phyloP scores from a whole-genome alignment of 2,888 invertebrate species.

The Ophioninae sp. region DNA sequence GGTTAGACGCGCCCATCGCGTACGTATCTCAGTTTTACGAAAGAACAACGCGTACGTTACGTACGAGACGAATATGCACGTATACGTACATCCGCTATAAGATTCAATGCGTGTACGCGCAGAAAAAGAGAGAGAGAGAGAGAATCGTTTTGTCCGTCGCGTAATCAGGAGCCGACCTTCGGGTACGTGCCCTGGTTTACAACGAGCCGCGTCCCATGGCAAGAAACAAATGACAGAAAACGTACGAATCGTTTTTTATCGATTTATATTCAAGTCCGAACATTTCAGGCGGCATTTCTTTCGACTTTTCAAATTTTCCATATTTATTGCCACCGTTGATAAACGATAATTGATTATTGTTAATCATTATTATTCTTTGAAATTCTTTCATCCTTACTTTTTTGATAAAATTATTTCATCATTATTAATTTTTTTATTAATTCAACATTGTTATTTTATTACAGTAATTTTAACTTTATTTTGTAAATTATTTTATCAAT shows the following conservation, averaged over 20 bases:
- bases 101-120: constrained; percentile 25
- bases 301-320: not conserved
- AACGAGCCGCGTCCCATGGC: constrained; percentile 41
- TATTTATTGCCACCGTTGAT: not conserved
- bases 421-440: too few species aligned
- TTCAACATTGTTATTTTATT: too few species aligned
- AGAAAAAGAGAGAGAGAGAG: constrained; percentile 14
- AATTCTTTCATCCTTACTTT: too few species aligned
- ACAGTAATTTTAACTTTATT: too few species aligned
- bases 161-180: constrained; percentile 68
- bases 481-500: too few species aligned
- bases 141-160: constrained; percentile 42
- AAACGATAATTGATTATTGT: too few species aligned
- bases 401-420: too few species aligned
- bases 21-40: constrained; percentile 63
- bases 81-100: constrained; percentile 35
- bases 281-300: not conserved
- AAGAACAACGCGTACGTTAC: constrained; percentile 62
- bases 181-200: constrained; percentile 64
- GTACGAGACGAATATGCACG: constrained; percentile 2
- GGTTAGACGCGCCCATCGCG: constrained; percentile 50
- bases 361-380: too few species aligned
- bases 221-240: constrained; percentile 39
- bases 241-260: constrained; percentile 9
- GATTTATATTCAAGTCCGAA: not conserved